A percentile compares a stretch with the other conserved stretches of the same genome.
Evolutionary conservation across 2,888 invertebrate species (phyloP).

Genomic region (Diplazon laetatorius): DNA sequence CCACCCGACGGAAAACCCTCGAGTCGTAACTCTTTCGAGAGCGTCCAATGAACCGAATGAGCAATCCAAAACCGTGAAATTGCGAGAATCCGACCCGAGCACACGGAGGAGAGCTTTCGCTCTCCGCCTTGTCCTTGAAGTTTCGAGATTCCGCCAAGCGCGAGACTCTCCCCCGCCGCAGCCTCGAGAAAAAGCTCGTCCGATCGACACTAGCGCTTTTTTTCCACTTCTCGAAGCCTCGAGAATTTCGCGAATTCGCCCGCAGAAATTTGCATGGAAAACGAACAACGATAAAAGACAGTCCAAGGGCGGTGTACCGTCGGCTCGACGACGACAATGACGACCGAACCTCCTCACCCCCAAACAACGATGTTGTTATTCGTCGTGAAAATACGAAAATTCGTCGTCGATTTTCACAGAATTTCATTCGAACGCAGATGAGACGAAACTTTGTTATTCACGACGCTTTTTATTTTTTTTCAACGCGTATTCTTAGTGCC

Average conservation of each 20-base stretch:
- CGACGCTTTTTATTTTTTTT: slow-evolving; percentile 25
- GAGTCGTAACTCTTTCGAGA: slow-evolving; percentile 63
- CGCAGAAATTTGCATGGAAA: slow-evolving; percentile 68
- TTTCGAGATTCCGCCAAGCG: slow-evolving; percentile 59
- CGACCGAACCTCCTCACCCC: too few relatives aligned
- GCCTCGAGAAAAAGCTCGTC: slow-evolving; percentile 9
- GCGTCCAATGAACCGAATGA: slow-evolving; percentile 66
- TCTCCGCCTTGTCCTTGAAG: slow-evolving; percentile 61
- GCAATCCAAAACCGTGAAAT: slow-evolving; percentile 67
- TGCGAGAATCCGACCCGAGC: slow-evolving; percentile 58
- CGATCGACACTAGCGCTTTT: slow-evolving; percentile 37
- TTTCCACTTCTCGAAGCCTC: slow-evolving; percentile 37
- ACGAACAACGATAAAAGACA: slow-evolving; percentile 59
- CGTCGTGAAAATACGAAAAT: slow-evolving; percentile 67
- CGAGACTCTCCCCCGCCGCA: too few relatives aligned
- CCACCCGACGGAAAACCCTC: slow-evolving; percentile 6
- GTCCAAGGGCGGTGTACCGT: too few relatives aligned
- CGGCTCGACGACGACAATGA: too few relatives aligned
- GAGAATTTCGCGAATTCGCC: slow-evolving; percentile 64
- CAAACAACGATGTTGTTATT: slow-evolving; percentile 49
- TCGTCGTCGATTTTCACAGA: slow-evolving; percentile 72
- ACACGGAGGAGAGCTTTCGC: too few relatives aligned
- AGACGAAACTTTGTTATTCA: slow-evolving; percentile 64
- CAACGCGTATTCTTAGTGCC: slow-evolving; percentile 47
- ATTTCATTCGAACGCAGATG: slow-evolving; percentile 53